Base-by-base conservation (phyloP, 2,113 vertebrate genomes). In the Chloropsis cyanopogon region DNA sequence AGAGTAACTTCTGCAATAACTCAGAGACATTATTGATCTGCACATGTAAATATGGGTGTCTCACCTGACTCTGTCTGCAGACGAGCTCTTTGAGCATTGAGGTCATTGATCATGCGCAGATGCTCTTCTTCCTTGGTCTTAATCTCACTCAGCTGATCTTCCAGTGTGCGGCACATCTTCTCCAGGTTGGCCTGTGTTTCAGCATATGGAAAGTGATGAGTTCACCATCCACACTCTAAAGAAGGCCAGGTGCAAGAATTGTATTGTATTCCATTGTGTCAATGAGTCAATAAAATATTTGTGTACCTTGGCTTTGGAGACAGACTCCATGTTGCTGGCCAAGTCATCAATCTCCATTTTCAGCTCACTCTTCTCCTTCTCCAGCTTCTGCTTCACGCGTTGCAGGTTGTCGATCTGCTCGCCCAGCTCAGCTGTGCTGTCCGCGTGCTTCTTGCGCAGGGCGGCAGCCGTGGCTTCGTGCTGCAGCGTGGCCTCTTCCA, bases 261-360 rank as follows among this genome's bases (percentile, higher is more conserved):
- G 13, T 24, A 17, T 14, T 39, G 17, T 20, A 61, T 28, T 61
- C 37, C 25, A 19, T 5, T 9, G 17, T 11, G 37, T 61, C 37
- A 28, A 26, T 3, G 15, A 26, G 25, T 23, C 23, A 10, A 35
- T 15, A n/a, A 78, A 44, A 84, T 35, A 88, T 47, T 61, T 52
- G 1, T 19, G 5, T 94, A 98, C 98, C 97, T 98, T 98, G 35
- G 97, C 90, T 89, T 98, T 98, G 47, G 98, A 97, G 71, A 98
- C 97, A 4, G 93, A 94, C 19, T 98, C 98, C 96, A 98, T 84
- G 41, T 98, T 98, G 19, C 98, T 97, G 19, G 98, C 95, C 41
- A 99, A 59, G 90, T 99, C 98, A 1, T 99, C 99, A 0, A 98
- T 97, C 92, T 99, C 99, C 99, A 99, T 98, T 98, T 98, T 99